Base-by-base conservation (phyloP, 2,797 vertebrate genomes). In the Propithecus perrieri region DNA sequence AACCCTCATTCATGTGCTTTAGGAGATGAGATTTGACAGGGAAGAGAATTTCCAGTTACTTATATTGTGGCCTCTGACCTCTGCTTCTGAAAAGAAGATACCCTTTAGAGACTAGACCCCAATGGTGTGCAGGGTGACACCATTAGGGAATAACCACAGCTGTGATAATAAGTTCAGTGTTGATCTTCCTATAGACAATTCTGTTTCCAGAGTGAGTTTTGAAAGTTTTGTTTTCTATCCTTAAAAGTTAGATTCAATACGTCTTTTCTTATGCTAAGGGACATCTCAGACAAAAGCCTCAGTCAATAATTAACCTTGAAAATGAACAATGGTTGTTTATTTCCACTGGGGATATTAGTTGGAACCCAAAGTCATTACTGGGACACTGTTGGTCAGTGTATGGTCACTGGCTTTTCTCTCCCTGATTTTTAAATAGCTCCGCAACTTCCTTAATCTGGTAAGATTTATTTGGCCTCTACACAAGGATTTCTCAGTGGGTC, bases 401-500 rank as follows among this genome's bases (percentile, higher is more conserved):
- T 14, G 35, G 50, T 41, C 33, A 50, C 1, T 71, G 84, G 26
- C 2, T 3, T 33, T 41, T 59, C 30, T 35, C 30, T 50, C 18
- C 30, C 18, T 57, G 18, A 8, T 91, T 93, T 89, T 18, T 43
- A 92, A 86, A 88, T 38, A 75, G 14, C 65, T 75, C 35, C 90
- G 20, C 46, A 86, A 59, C 12, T 88, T 67, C 46, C 85, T 92
- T 38, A 50, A 69, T 90, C 74, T 75, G 83, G 5, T 89, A 95
- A 91, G 69, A 94, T 57, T 97, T 95, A 94, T 59, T 43, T 74
- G 43, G 46, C 35, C 20, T 84, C 53, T 65, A 88, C 85, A 89
- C 43, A 75, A 71, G 59, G 46, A 78, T 95, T 89, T 84, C 79
- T 96, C 85, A 89, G 89, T 53, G 71, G 95, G 89, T 91, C 50